Percentiles rank a stretch among this genome's conserved stretches.
Conservation (phyloP, 2,113 vertebrate species). For the Ailuropoda melanoleuca region DNA sequence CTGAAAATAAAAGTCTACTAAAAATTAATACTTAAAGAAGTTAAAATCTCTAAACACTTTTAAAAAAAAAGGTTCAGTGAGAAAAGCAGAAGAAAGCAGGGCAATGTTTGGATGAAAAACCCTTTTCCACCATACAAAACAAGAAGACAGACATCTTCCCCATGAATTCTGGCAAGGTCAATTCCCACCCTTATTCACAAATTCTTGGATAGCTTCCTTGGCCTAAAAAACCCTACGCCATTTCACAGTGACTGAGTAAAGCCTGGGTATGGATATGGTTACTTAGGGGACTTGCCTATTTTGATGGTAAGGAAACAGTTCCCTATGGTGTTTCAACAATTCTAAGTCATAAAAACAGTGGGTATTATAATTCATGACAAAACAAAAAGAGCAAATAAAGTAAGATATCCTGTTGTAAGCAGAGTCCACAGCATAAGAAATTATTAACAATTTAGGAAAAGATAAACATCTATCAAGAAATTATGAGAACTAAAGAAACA, state of each 20-base stretch:
- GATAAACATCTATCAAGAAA: slow-evolving; percentile 25
- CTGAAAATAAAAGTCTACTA: not conserved
- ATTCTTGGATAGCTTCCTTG: slow-evolving; percentile 41
- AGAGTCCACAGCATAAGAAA: not conserved
- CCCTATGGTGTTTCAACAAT: not conserved
- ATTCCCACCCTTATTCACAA: slow-evolving; percentile 49
- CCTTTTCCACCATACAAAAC: slow-evolving; percentile 36
- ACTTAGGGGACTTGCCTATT: not conserved
- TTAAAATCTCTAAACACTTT: not conserved
- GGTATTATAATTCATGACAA: not conserved
- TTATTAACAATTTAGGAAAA: slow-evolving; percentile 27
- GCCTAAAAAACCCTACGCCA: slow-evolving; percentile 21
- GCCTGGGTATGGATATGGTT: not conserved
- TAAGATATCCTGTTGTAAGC: not conserved
- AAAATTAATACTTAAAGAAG: not conserved
- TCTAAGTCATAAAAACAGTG: not conserved
- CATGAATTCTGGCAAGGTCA: slow-evolving; percentile 45
- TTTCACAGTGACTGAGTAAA: slow-evolving; percentile 48
- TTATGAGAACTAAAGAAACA: not conserved
- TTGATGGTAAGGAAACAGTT: not conserved
- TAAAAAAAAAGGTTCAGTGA: not conserved
- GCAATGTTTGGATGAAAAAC: slow-evolving; percentile 29
- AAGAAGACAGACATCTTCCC: slow-evolving; percentile 18
- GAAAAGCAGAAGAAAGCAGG: slow-evolving; percentile 23
- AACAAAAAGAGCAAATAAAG: not conserved